Evolutionary conservation across 1,140 invertebrate species (phyloP), one percentile per base, ranked within the genome.

Genomic region (Steinernema khuongi): DNA sequence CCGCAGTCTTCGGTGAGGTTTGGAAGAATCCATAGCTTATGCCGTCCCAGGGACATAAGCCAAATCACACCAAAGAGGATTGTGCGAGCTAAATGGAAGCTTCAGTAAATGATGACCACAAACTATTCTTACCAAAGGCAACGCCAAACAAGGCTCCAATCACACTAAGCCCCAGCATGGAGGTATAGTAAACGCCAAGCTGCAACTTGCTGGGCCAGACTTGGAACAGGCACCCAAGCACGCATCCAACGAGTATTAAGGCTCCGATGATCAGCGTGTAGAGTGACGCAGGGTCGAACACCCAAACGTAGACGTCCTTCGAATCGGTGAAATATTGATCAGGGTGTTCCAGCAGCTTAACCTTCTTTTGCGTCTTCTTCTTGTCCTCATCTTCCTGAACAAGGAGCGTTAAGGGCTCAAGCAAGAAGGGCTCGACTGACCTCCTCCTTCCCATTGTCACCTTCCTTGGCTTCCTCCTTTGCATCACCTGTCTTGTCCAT

Each of bases 1-100:
- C 96, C 94, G 66, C 97, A 96, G 88, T 99, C 96, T 87, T 98
- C 96, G 1, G 94, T 96, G 26, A 99, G 88, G 88, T 99, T 99
- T 0, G 96, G 96, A 74, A 99, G 89, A 68, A 99, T 89, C 94
- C 96, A 98, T 69, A 99, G 89, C 84, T 97, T 94, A 87, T 97
- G 91, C 84, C 91, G 90, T 1, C 95, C 94, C 70, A 94, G 87
- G 0, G 94, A 94, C 0, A 93, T 78, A 0, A 91, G 81, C 94
- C 95, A 99, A 22, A 99, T 89, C 2, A 93, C 83, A 81, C 92
- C 93, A 86, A 98, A 99, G 31, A 99, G 88, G 71, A 98, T 90
- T 60, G 94, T 87, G 71, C 95, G 90, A 22, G 97, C 87, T 89
- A 81, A 67, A 87, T 85, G n/a, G n/a, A n/a, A n/a, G n/a, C n/a